These are phyloP conservation scores for Anaspis maculata DNA, from an alignment of 2,888 invertebrate genomes.

Conservation along the genomic window DNA sequence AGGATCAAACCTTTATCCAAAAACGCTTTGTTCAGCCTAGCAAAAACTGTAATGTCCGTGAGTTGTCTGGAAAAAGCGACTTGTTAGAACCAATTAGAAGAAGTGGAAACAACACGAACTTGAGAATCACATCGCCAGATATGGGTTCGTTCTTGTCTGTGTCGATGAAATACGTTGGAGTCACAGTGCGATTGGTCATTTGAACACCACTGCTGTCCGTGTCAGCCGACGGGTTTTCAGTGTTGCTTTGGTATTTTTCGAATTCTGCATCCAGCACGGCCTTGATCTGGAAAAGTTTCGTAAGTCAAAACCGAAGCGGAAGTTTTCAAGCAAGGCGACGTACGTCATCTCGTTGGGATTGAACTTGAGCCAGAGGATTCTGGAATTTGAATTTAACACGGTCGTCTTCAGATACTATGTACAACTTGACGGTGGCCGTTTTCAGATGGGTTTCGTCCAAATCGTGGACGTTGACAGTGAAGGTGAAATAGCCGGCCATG, in stretches of 20 bases:
- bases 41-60: constrained; percentile 20
- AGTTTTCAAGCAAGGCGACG: no score
- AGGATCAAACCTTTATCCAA: constrained; percentile 18
- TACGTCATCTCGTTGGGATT: no score
- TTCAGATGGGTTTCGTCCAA: constrained; percentile 30
- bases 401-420: constrained; percentile 50
- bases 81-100: no score
- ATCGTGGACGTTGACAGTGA: constrained; percentile 49
- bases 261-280: no score
- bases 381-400: constrained; percentile 50
- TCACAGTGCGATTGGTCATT: neutral
- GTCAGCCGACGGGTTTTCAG: no score
- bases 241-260: no score
- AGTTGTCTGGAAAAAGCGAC: constrained; percentile 25
- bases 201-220: constrained; percentile 39
- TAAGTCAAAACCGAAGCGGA: no score
- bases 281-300: no score
- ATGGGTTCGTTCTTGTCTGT: constrained; percentile 43
- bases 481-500: constrained; percentile 56
- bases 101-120: constrained; percentile 30
- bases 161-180: constrained; percentile 51
- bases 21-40: constrained; percentile 20
- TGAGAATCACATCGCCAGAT: constrained; percentile 43
- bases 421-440: constrained; percentile 47
- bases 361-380: no score